A percentile compares a stretch with the other conserved stretches of the same genome.
These are phyloP conservation scores for Trichopoda pennipes DNA, from an alignment of 2,888 invertebrate species.

Conservation along the genomic window DNA sequence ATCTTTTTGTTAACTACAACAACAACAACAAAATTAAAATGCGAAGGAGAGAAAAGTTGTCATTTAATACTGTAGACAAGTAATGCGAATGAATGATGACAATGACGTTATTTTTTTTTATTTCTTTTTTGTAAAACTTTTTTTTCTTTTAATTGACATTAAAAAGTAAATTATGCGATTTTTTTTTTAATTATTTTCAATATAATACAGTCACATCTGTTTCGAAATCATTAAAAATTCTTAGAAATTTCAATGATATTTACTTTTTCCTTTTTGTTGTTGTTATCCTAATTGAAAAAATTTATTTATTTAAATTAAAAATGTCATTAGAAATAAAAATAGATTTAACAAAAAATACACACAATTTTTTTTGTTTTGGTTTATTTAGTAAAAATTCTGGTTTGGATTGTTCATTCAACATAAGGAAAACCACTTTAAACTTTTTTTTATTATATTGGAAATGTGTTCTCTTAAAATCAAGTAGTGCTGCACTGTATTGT, in stretches of 20 bases:
- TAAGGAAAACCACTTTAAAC: too few relatives aligned
- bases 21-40: slow-evolving; percentile 11
- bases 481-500: too few relatives aligned
- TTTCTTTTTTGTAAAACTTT: slow-evolving; percentile 14
- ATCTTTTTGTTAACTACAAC: slow-evolving; percentile 41
- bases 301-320: slow-evolving; percentile 26
- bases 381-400: slow-evolving; percentile 17
- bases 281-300: slow-evolving; percentile 1
- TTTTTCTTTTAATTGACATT: slow-evolving; percentile 64
- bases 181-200: slow-evolving; percentile 29
- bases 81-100: slow-evolving; percentile 9
- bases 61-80: slow-evolving; percentile 44
- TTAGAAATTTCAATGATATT: slow-evolving; percentile 53
- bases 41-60: slow-evolving; percentile 37
- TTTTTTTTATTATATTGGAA: too few relatives aligned
- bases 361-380: not conserved
- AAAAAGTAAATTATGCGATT: slow-evolving; percentile 65
- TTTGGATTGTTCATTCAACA: slow-evolving; percentile 9
- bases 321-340: slow-evolving; percentile 12
- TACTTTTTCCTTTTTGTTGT: slow-evolving; percentile 20
- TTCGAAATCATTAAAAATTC: slow-evolving; percentile 63
- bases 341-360: slow-evolving; percentile 5
- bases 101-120: slow-evolving; percentile 57
- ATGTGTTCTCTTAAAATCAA: too few relatives aligned
- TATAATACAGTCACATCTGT: slow-evolving; percentile 53